Evolutionary conservation across 2,888 invertebrate genomes (phyloP).

Genomic region (Apoda limacodes): DNA sequence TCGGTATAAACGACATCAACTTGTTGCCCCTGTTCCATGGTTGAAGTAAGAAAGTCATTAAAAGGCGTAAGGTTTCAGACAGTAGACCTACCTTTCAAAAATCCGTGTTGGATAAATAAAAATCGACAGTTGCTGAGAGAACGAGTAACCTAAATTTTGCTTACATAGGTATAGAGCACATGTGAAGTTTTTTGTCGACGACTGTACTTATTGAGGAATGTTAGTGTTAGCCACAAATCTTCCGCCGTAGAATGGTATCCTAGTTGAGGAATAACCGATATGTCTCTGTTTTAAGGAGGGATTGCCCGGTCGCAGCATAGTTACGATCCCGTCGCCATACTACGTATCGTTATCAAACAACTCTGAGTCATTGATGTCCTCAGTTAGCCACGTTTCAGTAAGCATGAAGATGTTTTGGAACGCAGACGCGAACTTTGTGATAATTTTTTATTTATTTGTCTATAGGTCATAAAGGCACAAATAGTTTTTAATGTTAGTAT

Average conservation of each 20-base stretch:
- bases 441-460: too few species aligned
- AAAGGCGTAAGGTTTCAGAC: too few species aligned
- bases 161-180: conserved; percentile 11
- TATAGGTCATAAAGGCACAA: too few species aligned
- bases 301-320: conserved; percentile 3
- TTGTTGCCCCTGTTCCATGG: too few species aligned
- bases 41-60: too few species aligned
- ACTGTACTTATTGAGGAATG: background rate
- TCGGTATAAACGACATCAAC: too few species aligned
- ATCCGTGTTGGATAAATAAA: too few species aligned
- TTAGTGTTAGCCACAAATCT: conserved; percentile 10
- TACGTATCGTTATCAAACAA: conserved; percentile 8
- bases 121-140: conserved; percentile 3
- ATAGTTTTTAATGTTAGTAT: too few species aligned
- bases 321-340: conserved; percentile 8
- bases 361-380: conserved; percentile 6
- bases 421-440: conserved; percentile 3
- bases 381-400: conserved; percentile 9
- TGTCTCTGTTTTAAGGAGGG: conserved; percentile 4
- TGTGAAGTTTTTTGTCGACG: conserved; percentile 1
- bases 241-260: conserved; percentile 10
- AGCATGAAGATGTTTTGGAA: conserved; percentile 5
- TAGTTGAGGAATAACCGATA: conserved; percentile 1
- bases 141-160: too few species aligned
- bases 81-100: too few species aligned